Evolutionary conservation across 2,797 vertebrate genomes (phyloP), one percentile per base, ranked within the genome.

Genomic region (Acanthiza pusilla): DNA sequence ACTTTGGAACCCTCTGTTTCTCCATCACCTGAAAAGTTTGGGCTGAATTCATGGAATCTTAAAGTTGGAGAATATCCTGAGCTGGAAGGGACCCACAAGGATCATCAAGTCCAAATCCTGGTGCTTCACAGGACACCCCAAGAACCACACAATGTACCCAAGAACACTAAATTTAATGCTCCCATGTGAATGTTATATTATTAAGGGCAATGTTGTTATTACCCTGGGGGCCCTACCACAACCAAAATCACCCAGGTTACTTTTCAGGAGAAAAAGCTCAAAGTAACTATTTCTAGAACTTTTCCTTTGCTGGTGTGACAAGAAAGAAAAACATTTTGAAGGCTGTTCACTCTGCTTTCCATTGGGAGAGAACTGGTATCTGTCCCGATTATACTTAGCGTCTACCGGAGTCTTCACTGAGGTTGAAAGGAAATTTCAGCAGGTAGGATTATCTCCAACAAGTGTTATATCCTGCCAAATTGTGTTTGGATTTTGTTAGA

Each of bases 391-490:
- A 79, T 91, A 74, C 76, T 91, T 86, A 57, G 54, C 73, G 82
- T 95, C 92, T 94, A 86, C 82, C 43, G 13, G 73, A 95, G 76
- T 61, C 80, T 95, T 96, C 91, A 54, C 48, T 88, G 93, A 94
- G 88, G 89, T 93, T 94, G 90, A 95, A 96, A 94, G 91, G 80
- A 96, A 97, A 93, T 89, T 96, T 93, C 94, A 94, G 91, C 95
- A 96, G 88, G 95, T 94, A 86, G 94, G 94, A 96, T 96, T 96
- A 95, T 94, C 91, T 88, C 91, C 92, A 81, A 50, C 73, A 90
- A 91, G 70, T 92, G 74, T 79, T 96, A 88, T 50, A 94, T 75
- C 85, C 92, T 94, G 94, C 88, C 94, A 96, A 96, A 95, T 93
- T 94, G 80, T 90, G 91, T 91, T 86, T 90, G 96, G 92, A 88